Conservation (phyloP, 2,113 vertebrate species). For the Uria aalge region DNA sequence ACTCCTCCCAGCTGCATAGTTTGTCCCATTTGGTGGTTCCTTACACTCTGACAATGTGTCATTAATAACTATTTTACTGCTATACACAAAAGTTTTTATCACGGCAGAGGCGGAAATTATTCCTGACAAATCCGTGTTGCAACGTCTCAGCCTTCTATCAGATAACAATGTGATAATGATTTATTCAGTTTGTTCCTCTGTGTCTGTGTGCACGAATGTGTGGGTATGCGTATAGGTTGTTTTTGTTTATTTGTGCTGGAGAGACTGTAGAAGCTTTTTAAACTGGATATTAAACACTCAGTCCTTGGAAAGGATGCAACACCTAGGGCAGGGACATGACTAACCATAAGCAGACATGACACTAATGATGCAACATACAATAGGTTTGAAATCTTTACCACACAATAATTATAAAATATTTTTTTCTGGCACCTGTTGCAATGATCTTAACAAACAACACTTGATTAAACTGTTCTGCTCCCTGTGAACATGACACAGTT, state of each 20-base stretch:
- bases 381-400: background rate
- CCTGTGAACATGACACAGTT: background rate
- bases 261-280: background rate
- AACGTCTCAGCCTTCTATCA: background rate
- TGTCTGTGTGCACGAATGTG: background rate
- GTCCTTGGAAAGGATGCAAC: background rate
- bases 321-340: background rate
- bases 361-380: background rate
- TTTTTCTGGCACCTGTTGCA: constrained; percentile 23
- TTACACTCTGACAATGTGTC: background rate
- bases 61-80: constrained; percentile 23
- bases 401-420: background rate
- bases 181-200: background rate
- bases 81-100: background rate
- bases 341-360: background rate
- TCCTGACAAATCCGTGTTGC: background rate
- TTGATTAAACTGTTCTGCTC: background rate
- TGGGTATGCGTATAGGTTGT: background rate
- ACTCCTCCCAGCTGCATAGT: background rate
- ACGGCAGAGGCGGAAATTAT: background rate
- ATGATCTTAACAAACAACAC: background rate
- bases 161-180: background rate
- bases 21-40: background rate
- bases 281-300: background rate
- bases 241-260: background rate